These are phyloP conservation scores for Listronotus bonariensis DNA, from an alignment of 1,140 invertebrate genomes.

Conservation along the genomic window DNA sequence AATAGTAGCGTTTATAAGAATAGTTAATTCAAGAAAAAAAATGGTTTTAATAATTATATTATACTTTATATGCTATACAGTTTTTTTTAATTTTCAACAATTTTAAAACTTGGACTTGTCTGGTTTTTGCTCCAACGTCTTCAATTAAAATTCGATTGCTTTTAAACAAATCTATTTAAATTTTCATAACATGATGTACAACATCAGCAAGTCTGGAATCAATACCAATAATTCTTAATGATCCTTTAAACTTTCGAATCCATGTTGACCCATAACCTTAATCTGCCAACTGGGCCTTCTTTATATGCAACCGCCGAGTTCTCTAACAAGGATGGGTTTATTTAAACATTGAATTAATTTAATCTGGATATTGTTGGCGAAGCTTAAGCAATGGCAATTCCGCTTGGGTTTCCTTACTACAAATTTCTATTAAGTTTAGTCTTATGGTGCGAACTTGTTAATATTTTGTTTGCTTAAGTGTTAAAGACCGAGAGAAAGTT, in stretches of 20 bases:
- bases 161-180: too few species aligned
- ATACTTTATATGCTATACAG: too few species aligned
- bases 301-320: conserved; percentile 12
- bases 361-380: conserved; percentile 18
- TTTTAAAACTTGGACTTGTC: too few species aligned
- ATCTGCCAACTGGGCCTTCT: conserved; percentile 2
- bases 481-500: neutral
- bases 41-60: too few species aligned
- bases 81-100: too few species aligned
- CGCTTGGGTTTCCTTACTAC: conserved; percentile 7
- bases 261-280: conserved; percentile 6
- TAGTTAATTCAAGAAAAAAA: too few species aligned
- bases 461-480: conserved; percentile 6
- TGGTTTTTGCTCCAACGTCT: too few species aligned
- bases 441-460: conserved; percentile 12
- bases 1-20: too few species aligned
- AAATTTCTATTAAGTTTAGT: conserved; percentile 12
- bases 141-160: too few species aligned
- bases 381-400: conserved; percentile 10
- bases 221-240: too few species aligned
- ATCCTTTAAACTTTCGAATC: conserved; percentile 1
- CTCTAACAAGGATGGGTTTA: conserved; percentile 3
- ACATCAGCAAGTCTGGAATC: too few species aligned
- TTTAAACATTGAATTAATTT: conserved; percentile 20
- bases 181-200: too few species aligned